Evolutionary conservation across 1,140 invertebrate species (phyloP).

Genomic region (Doryteuthis pealeii): DNA sequence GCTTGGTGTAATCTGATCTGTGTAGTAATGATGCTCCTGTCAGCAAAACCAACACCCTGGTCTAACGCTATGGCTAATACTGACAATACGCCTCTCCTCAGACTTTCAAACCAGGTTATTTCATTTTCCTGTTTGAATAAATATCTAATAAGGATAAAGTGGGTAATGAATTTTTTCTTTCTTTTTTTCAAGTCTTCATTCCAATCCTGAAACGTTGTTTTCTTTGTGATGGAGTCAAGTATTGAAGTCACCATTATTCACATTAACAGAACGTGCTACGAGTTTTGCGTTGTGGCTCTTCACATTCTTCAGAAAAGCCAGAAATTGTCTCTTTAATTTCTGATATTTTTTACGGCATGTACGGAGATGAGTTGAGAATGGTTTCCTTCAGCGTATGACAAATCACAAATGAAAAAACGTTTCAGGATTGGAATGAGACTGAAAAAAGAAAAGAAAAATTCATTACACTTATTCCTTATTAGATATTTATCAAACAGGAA

Average conservation of each 20-base stretch:
- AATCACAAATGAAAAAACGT: background rate
- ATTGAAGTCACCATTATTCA: background rate
- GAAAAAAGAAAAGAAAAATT: background rate
- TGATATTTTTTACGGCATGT: background rate
- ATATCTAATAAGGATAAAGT: too few species aligned
- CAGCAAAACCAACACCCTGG: too few species aligned
- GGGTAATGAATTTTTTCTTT: too few species aligned
- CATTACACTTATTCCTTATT: too few species aligned
- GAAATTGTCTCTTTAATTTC: background rate
- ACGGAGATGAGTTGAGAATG: background rate
- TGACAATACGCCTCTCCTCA: too few species aligned
- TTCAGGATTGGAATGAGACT: background rate
- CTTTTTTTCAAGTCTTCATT: background rate
- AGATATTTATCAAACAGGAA: too few species aligned
- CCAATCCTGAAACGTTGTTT: background rate
- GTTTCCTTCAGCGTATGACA: background rate
- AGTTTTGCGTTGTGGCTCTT: background rate
- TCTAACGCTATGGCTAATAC: too few species aligned
- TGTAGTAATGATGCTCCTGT: too few species aligned
- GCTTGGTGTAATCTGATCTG: too few species aligned
- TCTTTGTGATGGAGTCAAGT: conserved; percentile 1
- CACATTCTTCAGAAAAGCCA: background rate
- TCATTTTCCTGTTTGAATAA: too few species aligned
- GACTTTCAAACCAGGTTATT: too few species aligned
- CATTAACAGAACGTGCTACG: background rate